phyloP scores from a whole-genome alignment of 2,113 vertebrate genomes.

The Prunella himalayana region DNA sequence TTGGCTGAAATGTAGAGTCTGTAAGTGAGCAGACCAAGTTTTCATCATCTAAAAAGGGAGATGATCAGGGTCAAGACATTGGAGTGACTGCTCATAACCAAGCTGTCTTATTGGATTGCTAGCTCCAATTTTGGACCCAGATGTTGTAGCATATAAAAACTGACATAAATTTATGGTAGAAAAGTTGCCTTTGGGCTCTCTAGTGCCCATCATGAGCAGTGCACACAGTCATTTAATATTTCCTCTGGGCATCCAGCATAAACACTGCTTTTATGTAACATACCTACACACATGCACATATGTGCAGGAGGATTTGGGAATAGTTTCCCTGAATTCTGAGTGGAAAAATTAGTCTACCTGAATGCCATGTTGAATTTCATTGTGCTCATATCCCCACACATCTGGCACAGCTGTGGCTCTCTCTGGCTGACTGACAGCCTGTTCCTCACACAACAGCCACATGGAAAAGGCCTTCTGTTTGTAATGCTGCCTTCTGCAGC shows the following conservation, averaged over 20 bases:
- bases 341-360: conserved; percentile 3
- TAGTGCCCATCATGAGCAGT: background rate
- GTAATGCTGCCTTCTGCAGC: background rate
- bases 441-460: background rate
- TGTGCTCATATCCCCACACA: background rate
- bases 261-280: conserved; percentile 22
- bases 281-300: background rate
- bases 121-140: background rate
- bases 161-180: conserved; percentile 5
- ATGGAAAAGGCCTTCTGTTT: background rate
- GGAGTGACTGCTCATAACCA: conserved; percentile 12
- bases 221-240: background rate
- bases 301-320: background rate
- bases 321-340: background rate
- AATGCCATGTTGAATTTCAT: background rate
- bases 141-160: conserved; percentile 24
- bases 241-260: conserved; percentile 24
- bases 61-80: background rate
- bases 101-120: conserved; percentile 11
- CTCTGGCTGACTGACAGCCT: background rate
- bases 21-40: background rate
- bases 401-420: conserved; percentile 8
- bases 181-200: conserved; percentile 13
- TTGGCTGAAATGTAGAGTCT: background rate
- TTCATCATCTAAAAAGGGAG: background rate